Percentiles rank a stretch among this genome's conserved stretches.
Conservation (phyloP, 30 jellyfish, hydroid and myxozoan genomes). For the Pelagia noctiluca region DNA sequence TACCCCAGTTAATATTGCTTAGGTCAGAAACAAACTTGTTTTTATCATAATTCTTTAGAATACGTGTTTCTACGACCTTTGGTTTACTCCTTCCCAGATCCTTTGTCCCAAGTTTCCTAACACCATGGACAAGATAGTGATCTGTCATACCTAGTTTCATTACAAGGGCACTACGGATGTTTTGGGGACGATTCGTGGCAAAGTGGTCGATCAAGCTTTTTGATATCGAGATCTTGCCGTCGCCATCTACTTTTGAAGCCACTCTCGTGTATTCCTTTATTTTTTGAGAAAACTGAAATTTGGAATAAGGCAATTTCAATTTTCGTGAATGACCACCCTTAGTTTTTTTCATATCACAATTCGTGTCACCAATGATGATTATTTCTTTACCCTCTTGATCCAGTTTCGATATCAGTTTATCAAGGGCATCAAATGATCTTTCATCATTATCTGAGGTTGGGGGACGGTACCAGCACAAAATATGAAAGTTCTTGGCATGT, state of each 20-base stretch:
- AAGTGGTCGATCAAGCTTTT: not conserved
- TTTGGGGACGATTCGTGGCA: not conserved
- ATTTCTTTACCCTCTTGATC: conserved; percentile 44
- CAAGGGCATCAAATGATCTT: conserved; percentile 23
- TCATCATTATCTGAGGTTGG: conserved; percentile 38
- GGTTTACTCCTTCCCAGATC: conserved; percentile 1
- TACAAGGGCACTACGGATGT: not conserved
- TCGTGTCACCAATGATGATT: conserved; percentile 45
- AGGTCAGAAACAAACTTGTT: conserved; percentile 17
- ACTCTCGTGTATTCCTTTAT: not conserved
- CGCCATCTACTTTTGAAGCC: not conserved
- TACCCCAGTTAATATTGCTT: conserved; percentile 34
- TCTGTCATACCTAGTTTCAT: not conserved
- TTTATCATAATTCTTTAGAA: conserved; percentile 35
- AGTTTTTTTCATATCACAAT: conserved; percentile 13
- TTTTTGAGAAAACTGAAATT: not conserved
- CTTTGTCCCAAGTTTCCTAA: conserved; percentile 23
- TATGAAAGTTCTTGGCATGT: conserved; percentile 33
- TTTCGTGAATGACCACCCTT: no score
- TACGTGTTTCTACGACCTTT: conserved; percentile 21
- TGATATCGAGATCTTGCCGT: not conserved
- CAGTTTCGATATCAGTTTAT: conserved; percentile 19
- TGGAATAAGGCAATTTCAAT: not conserved
- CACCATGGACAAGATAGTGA: not conserved
- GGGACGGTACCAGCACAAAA: conserved; percentile 46